A percentile compares a stretch with the other conserved stretches of the same genome.
Conservation (phyloP, 1,140 invertebrate genomes). For the Vanessa atalanta region DNA sequence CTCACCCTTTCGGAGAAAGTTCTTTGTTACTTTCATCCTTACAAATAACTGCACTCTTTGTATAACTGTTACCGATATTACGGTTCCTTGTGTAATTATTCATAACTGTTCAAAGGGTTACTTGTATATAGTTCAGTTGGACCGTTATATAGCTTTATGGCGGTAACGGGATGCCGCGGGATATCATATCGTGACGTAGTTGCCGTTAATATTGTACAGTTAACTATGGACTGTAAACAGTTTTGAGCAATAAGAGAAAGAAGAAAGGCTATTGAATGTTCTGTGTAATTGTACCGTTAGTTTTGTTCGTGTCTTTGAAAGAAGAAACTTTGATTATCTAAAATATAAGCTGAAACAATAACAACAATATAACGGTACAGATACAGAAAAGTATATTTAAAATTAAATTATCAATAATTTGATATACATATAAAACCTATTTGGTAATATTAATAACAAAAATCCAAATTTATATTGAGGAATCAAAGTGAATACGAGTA, state of each 20-base stretch:
- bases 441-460: too few species aligned
- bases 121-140: conserved; percentile 64
- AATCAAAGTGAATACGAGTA: too few species aligned
- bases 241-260: conserved; percentile 61
- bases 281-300: conserved; percentile 32
- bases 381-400: neutral
- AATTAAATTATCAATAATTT: too few species aligned
- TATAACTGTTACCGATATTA: conserved; percentile 64
- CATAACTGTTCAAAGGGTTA: conserved; percentile 68
- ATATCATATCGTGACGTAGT: conserved; percentile 47
- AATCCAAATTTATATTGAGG: too few species aligned
- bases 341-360: neutral
- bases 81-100: conserved; percentile 76
- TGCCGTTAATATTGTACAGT: conserved; percentile 49
- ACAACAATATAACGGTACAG: neutral
- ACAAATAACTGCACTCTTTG: conserved; percentile 68
- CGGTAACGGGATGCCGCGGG: conserved; percentile 54
- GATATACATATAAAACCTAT: too few species aligned
- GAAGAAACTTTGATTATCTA: neutral
- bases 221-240: conserved; percentile 43
- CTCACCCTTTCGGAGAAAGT: conserved; percentile 72
- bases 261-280: conserved; percentile 37
- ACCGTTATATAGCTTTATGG: conserved; percentile 62
- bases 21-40: conserved; percentile 65
- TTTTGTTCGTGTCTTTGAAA: neutral